Evolutionary conservation across 1,140 invertebrate genomes (phyloP).

Genomic region (Drosophila prosaltans): DNA sequence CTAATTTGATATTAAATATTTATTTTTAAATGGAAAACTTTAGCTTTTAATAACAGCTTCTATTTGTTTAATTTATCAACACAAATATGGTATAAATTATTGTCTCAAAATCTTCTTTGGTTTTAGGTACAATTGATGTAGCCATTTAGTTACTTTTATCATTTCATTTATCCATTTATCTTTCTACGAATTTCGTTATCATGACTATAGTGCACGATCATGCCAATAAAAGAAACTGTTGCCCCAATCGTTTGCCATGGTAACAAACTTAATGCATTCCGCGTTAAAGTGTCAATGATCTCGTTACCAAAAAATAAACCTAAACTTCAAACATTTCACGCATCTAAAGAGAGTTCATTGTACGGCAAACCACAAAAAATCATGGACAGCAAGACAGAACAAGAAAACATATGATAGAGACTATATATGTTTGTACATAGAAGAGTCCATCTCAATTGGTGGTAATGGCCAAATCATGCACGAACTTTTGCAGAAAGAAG

Average conservation of each 20-base stretch:
- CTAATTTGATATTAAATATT: neutral
- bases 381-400: neutral
- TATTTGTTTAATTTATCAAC: too few species aligned
- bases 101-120: neutral
- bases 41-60: too few species aligned
- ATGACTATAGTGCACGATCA: constrained; percentile 78
- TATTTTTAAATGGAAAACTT: too few species aligned
- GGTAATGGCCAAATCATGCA: constrained; percentile 82
- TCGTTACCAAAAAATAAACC: constrained; percentile 60
- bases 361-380: constrained; percentile 53
- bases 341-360: constrained; percentile 65
- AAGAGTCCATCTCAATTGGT: constrained; percentile 52
- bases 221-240: constrained; percentile 71
- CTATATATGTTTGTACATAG: neutral
- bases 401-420: constrained; percentile 17
- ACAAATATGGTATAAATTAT: neutral
- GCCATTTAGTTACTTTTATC: neutral
- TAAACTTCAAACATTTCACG: constrained; percentile 78
- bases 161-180: constrained; percentile 36
- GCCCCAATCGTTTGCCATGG: constrained; percentile 63
- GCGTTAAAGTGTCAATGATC: constrained; percentile 81
- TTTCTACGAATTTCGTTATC: constrained; percentile 75
- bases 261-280: constrained; percentile 81
- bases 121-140: neutral
- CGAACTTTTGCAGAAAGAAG: constrained; percentile 81